Evolutionary conservation across 2,888 invertebrate species (phyloP).

Genomic region (Caenorhabditis sinica): DNA sequence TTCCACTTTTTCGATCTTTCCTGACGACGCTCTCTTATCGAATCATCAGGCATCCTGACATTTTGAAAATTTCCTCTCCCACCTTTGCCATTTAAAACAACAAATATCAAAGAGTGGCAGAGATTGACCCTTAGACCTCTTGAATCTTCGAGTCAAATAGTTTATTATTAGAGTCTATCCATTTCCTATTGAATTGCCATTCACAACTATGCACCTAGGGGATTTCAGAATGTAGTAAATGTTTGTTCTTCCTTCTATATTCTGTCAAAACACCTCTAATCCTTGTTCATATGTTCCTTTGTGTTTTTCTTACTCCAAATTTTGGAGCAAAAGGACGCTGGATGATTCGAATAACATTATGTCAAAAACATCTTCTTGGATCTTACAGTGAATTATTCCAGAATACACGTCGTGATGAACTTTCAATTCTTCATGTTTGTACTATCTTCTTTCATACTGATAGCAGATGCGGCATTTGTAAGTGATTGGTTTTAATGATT

Average conservation of each 20-base stretch:
- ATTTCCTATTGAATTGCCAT: neutral
- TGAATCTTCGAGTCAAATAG: neutral
- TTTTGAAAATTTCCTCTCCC: neutral
- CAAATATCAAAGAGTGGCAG: neutral
- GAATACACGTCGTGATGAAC: slow-evolving; percentile 30
- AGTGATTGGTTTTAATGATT: too few species aligned
- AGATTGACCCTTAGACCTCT: neutral
- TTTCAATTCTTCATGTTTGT: slow-evolving; percentile 2
- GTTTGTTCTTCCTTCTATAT: slow-evolving; percentile 3
- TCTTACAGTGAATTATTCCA: slow-evolving; percentile 11
- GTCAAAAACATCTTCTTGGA: slow-evolving; percentile 6
- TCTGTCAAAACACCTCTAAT: slow-evolving; percentile 12
- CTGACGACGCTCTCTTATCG: neutral
- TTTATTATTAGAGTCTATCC: neutral
- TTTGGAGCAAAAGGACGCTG: slow-evolving; percentile 30
- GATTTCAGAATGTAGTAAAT: slow-evolving; percentile 13
- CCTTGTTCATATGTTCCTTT: slow-evolving; percentile 14
- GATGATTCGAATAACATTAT: slow-evolving; percentile 35
- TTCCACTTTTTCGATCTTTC: slow-evolving; percentile 32
- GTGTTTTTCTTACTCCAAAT: slow-evolving; percentile 4
- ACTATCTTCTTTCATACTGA: neutral
- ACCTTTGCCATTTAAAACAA: neutral
- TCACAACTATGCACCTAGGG: neutral
- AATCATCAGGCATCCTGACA: slow-evolving; percentile 7
- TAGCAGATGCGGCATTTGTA: slow-evolving; percentile 30